A percentile compares a stretch with the other conserved stretches of the same genome.
These are phyloP conservation scores for Muscicapa adusta DNA, from an alignment of 2,113 vertebrate genomes.

Conservation along the genomic window DNA sequence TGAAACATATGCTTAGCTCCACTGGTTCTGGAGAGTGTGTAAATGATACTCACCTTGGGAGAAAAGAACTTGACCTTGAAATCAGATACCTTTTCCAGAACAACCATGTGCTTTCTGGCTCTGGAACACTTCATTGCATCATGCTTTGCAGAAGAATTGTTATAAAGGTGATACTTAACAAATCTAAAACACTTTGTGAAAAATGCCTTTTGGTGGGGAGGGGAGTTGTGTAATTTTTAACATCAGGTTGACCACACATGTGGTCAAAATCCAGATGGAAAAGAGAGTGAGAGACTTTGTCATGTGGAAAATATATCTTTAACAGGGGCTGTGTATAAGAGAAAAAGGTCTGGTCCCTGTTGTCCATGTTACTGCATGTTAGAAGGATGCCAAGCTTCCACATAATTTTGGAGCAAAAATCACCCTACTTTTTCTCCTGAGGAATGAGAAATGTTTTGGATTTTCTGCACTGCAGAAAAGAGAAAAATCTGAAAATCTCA, in stretches of 20 bases:
- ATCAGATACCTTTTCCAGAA: conserved; percentile 20
- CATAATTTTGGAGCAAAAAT: background rate
- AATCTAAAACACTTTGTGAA: background rate
- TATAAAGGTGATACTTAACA: background rate
- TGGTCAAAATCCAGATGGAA: background rate
- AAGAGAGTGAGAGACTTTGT: background rate
- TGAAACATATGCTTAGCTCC: background rate
- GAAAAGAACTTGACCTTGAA: conserved; percentile 22
- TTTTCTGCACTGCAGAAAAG: background rate
- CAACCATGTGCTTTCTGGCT: background rate
- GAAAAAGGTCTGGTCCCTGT: background rate
- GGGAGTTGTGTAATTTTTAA: background rate
- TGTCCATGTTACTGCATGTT: background rate
- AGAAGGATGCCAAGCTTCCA: background rate
- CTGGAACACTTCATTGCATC: background rate
- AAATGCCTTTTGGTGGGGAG: background rate
- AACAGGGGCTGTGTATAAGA: background rate
- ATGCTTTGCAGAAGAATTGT: background rate
- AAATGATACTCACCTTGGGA: conserved; percentile 14
- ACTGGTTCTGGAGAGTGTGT: background rate
- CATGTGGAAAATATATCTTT: background rate
- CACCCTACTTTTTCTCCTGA: background rate
- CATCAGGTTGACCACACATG: background rate
- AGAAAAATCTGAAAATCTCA: conserved; percentile 26
- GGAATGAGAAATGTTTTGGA: background rate